Evolutionary conservation across 1,140 invertebrate genomes (phyloP), one percentile per base, ranked within the genome.

Genomic region (Geopemphigus sp.): DNA sequence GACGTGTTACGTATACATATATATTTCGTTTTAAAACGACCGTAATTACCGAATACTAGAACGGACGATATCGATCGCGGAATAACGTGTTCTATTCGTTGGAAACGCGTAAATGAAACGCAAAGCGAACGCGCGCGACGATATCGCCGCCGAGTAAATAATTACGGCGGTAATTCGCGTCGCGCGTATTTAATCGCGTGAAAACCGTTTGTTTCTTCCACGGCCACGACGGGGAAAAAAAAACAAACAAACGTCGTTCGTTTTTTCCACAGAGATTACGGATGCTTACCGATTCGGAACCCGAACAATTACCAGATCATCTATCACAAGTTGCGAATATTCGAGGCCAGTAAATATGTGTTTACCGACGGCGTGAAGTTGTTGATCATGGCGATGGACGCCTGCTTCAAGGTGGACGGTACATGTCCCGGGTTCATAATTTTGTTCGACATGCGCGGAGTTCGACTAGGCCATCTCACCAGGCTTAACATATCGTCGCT

Each of bases 281-380:
- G 72, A 15, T 59, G 81, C 24, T 54, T 83, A 1, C 82, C 82
- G 19, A 80, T 80, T 10, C 86, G 87, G 80, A 86, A 88, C 80
- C 90, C 89, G 45, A 86, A 84, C 32, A 86, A 89, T 15, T 89
- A 89, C 81, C 87, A 87, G 78, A 86, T 91, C 61, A 87, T 91
- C 64, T 90, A 88, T 84, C 89, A 91, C 83, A 88, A 90, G 8
- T 84, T 93, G 15, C 86, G 84, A 57, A 88, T 91, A 80, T 86
- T 86, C 24, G 88, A 90, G 59, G 85, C 90, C 8, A 88, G 89
- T 47, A 88, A 89, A 82, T 93, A 91, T 83, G 87, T 89, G 83
- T 91, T 92, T 83, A 87, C 89, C 56, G 90, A 92, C 81, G 87
- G 87, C 1, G 87, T 92, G 19, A 92, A 91, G 85, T 86, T 90